phyloP scores from a whole-genome alignment of 2,797 vertebrate species.

The Intellagama lesueurii region DNA sequence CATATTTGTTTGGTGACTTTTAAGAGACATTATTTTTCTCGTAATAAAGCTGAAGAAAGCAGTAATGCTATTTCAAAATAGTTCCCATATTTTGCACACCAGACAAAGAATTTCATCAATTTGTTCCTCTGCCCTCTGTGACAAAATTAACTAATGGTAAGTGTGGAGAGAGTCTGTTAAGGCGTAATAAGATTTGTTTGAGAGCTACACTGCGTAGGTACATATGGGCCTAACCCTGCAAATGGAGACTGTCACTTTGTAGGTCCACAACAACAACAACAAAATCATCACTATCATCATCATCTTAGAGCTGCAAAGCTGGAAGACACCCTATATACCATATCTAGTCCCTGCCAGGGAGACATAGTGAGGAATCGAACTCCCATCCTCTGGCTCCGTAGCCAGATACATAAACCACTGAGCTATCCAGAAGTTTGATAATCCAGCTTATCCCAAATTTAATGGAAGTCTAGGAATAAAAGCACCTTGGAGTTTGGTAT shows the following conservation, averaged over 20 bases:
- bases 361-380: no score
- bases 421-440: background rate
- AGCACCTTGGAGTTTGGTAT: conserved; percentile 17
- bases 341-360: no score
- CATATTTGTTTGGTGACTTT: background rate
- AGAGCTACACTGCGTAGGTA: background rate
- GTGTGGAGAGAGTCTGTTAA: background rate
- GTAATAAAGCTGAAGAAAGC: background rate
- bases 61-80: background rate
- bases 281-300: no score
- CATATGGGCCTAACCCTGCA: conserved; percentile 20
- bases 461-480: conserved; percentile 36
- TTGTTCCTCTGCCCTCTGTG: background rate
- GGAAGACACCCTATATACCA: no score
- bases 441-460: background rate
- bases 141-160: conserved; percentile 42
- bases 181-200: background rate
- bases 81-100: background rate
- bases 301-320: no score
- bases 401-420: no score
- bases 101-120: background rate
- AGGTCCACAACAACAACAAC: conserved; percentile 8
- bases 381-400: no score
- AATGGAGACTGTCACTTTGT: conserved; percentile 6
- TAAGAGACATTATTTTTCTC: background rate